Evolutionary conservation across 2,113 vertebrate species (phyloP).

Genomic region (Pteruthius melanotis): DNA sequence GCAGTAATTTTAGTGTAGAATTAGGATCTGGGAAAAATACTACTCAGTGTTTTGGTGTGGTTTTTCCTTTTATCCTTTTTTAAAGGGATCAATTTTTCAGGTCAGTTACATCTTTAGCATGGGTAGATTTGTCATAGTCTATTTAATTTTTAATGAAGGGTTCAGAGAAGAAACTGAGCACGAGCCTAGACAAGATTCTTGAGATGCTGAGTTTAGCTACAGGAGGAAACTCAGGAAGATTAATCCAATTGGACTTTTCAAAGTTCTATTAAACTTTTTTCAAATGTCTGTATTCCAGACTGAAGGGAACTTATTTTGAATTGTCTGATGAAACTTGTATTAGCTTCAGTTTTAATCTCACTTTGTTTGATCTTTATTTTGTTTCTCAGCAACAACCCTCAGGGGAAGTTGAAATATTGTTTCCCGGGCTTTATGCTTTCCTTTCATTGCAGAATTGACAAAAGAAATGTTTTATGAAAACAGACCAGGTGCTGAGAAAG

Average conservation of each 20-base stretch:
- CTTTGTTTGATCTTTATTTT: neutral
- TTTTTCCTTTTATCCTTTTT: neutral
- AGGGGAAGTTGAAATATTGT: neutral
- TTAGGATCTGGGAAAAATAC: neutral
- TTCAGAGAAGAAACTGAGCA: neutral
- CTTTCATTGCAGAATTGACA: neutral
- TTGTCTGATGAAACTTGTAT: neutral
- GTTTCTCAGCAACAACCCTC: neutral
- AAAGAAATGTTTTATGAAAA: neutral
- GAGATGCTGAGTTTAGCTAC: neutral
- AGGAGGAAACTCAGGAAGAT: neutral
- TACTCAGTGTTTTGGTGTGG: neutral
- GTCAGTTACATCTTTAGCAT: neutral
- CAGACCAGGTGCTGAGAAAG: neutral
- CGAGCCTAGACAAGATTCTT: neutral
- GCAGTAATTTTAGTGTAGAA: neutral
- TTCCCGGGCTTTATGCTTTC: neutral
- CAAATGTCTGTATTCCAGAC: neutral
- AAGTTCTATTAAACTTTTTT: neutral
- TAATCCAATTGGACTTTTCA: neutral
- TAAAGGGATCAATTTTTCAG: neutral
- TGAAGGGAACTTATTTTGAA: neutral
- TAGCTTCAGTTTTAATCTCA: neutral
- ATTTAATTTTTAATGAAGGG: neutral
- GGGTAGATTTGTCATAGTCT: neutral